Evolutionary conservation across 2,888 invertebrate genomes (phyloP), one percentile per base, ranked within the genome.

Genomic region (Punctoribates punctum): DNA sequence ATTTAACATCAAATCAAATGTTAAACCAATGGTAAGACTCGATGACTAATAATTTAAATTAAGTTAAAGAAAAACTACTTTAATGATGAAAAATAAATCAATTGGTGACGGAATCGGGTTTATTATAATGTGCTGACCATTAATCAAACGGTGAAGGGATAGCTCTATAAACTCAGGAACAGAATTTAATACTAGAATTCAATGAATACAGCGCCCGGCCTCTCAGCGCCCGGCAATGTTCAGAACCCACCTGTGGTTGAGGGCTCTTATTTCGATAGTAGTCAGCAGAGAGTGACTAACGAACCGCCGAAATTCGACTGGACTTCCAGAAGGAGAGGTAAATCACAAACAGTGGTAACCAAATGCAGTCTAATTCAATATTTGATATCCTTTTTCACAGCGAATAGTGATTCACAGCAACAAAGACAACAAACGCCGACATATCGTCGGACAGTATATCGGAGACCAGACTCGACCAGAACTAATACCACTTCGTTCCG

Each of bases 61-160:
- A 34, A 34, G 4, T 17, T 51, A 8, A 51, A 51, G 51, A 11
- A 51, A 51, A 20, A 51, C 51, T 51, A 3, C 13, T 51, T 8
- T 51, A 51, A 51, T 8, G 13, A 4, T 51, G 17, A n/a, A n/a
- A 17, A 51, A 4, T 51, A n/a, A 51, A 51, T 51, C 4, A 60
- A 60, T 25, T 60, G 60, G 60, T 60, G 60, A 4, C 60, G 60
- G 60, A 23, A 6, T 60, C n/a, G 60, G 60, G 23, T 8, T 17
- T 51, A n/a, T 20, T 6, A 60, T 9, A 11, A 60, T 17, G 3
- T 60, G 11, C 3, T 20, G 27, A 25, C 23, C 51, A 51, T 60
- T 60, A 60, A 60, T n/a, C 60, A 60, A 60, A 17, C n/a, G 60
- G 60, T 60, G 60, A 60, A 20, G 60, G 60, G 8, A 60, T 60